A percentile compares a stretch with the other conserved stretches of the same genome.
Conservation (phyloP, 2,113 vertebrate species). For the Lamprologus lemairii region DNA sequence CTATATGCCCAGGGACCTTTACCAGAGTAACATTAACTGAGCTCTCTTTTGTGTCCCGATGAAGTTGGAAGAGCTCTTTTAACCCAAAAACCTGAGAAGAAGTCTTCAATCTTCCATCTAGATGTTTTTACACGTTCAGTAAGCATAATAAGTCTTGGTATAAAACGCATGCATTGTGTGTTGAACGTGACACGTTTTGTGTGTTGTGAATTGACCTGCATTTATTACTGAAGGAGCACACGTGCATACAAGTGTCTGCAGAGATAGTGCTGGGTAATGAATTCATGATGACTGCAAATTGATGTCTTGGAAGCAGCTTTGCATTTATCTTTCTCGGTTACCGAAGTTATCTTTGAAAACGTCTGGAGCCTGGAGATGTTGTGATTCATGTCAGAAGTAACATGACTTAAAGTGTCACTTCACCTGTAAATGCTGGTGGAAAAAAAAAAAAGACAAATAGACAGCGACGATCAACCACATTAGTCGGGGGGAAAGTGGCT, state of each 20-base stretch:
- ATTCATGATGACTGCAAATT: not conserved
- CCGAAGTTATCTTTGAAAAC: not conserved
- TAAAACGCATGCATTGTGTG: not conserved
- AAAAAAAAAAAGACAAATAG: not conserved
- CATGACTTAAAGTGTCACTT: not conserved
- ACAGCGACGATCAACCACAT: not conserved
- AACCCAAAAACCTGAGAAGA: not conserved
- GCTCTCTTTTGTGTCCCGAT: conserved; percentile 15
- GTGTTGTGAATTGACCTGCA: not conserved
- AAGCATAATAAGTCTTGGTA: not conserved
- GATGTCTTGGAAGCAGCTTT: not conserved
- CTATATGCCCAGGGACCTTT: conserved; percentile 37
- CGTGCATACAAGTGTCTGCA: not conserved
- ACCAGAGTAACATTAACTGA: conserved; percentile 18
- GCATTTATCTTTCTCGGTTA: not conserved
- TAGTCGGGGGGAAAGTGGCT: not conserved
- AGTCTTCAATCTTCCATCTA: not conserved
- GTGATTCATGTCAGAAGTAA: not conserved
- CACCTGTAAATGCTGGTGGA: not conserved
- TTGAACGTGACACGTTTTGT: not conserved
- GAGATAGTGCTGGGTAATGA: not conserved
- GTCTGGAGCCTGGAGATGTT: not conserved
- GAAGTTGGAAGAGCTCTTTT: not conserved
- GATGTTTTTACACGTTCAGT: not conserved
- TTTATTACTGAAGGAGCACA: not conserved